A percentile compares a stretch with the other conserved stretches of the same genome.
Conservation (phyloP, 2,113 vertebrate species). For the Melanotaenia duboulayi region DNA sequence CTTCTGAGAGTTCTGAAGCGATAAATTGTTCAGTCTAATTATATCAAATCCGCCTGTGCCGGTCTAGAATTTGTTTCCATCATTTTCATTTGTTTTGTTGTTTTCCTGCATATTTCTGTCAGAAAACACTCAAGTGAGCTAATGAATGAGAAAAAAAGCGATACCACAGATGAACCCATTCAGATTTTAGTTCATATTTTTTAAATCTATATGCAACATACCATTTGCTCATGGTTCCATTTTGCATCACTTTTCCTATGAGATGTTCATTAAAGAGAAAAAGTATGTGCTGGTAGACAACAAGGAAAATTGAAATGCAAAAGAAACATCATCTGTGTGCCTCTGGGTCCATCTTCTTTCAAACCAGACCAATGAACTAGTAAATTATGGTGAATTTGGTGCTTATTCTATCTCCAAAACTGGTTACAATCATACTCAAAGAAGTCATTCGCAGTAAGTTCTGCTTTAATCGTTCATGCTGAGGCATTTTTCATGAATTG, state of each 20-base stretch:
- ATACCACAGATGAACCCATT: too few species aligned
- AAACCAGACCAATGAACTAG: too few species aligned
- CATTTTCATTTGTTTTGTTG: not conserved
- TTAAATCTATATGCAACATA: too few species aligned
- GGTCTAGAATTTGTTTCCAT: not conserved
- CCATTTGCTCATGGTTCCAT: not conserved
- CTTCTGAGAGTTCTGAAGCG: too few species aligned
- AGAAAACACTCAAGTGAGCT: not conserved
- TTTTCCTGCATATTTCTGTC: not conserved
- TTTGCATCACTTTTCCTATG: not conserved
- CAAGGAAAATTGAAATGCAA: not conserved
- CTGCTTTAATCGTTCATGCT: not conserved
- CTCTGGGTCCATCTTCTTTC: not conserved
- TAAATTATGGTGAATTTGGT: too few species aligned
- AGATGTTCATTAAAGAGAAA: not conserved
- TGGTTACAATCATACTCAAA: too few species aligned
- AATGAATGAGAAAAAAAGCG: too few species aligned
- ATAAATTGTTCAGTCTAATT: not conserved
- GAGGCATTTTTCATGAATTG: not conserved
- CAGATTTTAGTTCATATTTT: too few species aligned
- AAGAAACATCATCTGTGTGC: not conserved
- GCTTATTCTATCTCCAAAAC: too few species aligned
- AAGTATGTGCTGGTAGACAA: not conserved
- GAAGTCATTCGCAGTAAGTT: too few species aligned
- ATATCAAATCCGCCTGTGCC: not conserved